These are phyloP conservation scores for Ifrita kowaldi DNA, from an alignment of 2,113 vertebrate genomes.

Conservation along the genomic window DNA sequence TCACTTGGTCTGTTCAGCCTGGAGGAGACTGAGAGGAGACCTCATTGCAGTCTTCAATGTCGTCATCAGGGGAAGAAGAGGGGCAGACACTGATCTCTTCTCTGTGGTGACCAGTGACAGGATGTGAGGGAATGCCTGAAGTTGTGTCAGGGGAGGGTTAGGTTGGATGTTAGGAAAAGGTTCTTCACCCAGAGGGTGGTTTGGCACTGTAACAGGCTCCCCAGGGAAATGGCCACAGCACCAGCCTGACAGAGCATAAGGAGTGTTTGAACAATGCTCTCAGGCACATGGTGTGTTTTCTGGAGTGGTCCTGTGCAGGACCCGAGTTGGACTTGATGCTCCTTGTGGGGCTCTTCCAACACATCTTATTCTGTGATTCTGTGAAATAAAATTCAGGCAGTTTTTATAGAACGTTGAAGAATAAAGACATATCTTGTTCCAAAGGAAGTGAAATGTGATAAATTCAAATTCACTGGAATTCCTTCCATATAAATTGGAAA, in stretches of 20 bases:
- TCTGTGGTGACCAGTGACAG: background rate
- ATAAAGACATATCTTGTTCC: conserved; percentile 13
- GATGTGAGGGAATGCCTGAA: background rate
- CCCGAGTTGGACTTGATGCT: background rate
- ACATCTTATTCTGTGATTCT: background rate
- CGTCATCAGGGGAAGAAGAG: background rate
- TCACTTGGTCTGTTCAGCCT: background rate
- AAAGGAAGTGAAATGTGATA: background rate
- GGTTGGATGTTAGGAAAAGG: background rate
- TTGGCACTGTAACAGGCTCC: background rate
- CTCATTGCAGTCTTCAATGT: background rate
- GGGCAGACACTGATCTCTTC: background rate
- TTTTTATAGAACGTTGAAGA: background rate
- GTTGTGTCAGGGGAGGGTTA: background rate
- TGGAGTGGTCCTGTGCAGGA: background rate
- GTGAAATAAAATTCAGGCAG: conserved; percentile 39
- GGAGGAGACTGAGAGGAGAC: background rate
- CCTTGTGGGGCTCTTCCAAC: background rate
- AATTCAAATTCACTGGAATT: background rate
- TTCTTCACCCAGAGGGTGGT: background rate
- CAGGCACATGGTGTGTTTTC: background rate
- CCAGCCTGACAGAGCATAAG: background rate
- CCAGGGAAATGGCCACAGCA: background rate
- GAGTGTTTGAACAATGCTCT: background rate
- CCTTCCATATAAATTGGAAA: background rate